These are phyloP conservation scores for Microctenopoma stevenorrisi DNA, from an alignment of 2,797 vertebrate species.

Conservation along the genomic window DNA sequence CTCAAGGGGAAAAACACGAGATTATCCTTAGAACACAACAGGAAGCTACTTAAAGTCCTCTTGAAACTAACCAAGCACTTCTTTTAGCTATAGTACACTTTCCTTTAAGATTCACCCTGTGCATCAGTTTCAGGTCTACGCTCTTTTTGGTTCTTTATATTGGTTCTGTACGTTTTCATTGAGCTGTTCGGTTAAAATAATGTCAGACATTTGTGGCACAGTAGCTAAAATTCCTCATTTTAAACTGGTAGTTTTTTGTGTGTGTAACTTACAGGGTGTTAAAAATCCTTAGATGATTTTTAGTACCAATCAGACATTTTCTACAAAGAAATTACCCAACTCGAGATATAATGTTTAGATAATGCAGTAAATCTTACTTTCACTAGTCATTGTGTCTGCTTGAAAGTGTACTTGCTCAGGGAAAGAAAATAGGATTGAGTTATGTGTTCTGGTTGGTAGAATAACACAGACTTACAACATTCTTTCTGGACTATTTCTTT, in stretches of 20 bases:
- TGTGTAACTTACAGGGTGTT: slow-evolving; percentile 8
- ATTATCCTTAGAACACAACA: slow-evolving; percentile 67
- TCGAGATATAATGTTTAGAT: slow-evolving; percentile 8
- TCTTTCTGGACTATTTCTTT: slow-evolving; percentile 21
- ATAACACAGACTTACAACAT: slow-evolving; percentile 27
- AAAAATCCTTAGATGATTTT: slow-evolving; percentile 13
- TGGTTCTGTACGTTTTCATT: slow-evolving; percentile 20
- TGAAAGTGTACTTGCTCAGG: slow-evolving; percentile 24
- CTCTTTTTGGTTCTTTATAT: slow-evolving; percentile 38
- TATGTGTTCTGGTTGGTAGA: slow-evolving; percentile 28
- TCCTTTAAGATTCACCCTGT: slow-evolving; percentile 40
- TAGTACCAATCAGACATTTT: not conserved
- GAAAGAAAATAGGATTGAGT: slow-evolving; percentile 9
- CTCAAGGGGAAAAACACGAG: slow-evolving; percentile 55
- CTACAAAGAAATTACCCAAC: slow-evolving; percentile 7
- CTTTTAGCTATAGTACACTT: slow-evolving; percentile 53
- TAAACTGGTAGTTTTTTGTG: not conserved
- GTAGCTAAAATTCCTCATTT: slow-evolving; percentile 7
- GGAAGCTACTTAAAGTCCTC: slow-evolving; percentile 73
- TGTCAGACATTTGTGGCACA: slow-evolving; percentile 9
- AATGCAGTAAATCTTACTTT: slow-evolving; percentile 24
- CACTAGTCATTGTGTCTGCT: slow-evolving; percentile 5
- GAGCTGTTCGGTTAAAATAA: not conserved
- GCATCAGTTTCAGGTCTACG: slow-evolving; percentile 37
- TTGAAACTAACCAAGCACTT: slow-evolving; percentile 73